Base-by-base conservation (phyloP, 2,888 invertebrate genomes). In the Cheilosia vulpina region DNA sequence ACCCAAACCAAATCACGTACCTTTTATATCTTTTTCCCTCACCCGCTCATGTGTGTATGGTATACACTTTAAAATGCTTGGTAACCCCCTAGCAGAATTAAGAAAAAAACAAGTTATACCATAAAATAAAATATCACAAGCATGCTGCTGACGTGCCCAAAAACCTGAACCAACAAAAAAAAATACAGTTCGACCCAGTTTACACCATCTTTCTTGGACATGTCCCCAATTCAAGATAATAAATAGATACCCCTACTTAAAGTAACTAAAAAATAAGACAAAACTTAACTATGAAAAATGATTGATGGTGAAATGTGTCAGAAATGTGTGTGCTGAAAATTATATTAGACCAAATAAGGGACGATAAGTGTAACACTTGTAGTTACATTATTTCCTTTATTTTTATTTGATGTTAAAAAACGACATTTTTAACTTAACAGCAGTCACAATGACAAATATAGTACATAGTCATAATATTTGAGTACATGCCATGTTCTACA, bases 401-500 rank as follows among this genome's bases (percentile, higher is more conserved):
- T 41, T 47, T 52, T 71, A 15, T 31, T 65, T 3, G 21, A 55
- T 62, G 47, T 43, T 55, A 15, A 72, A 43, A 41, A 55, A 24
- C 47, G 27, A 6, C 27, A 19, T 60, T 50, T 50, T 58, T 21
- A 31, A 41, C 13, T 69, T 24, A 50, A 41, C 62, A 68, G 63
- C 45, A 68, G 57, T 71, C 65, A 71, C 76, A 38, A 85, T 77
- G 81, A 81, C 85, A 81, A 77, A 85, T 85, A 81, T 72, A 81
- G 85, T 85, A 85, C 85, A 81, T 85, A 81, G 85, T 76, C 62
- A 85, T 68, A 77, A 38, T 85, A 85, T 85, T 85, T 85, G 85
- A 47, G 85, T 85, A 85, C 50, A 85, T 85, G 81, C 72, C 72
- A 85, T 81, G 85, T 85, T 62, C 85, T 72, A 85, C 57, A 85